Conservation (phyloP, 2,113 vertebrate species). For the Zosterops japonicus region DNA sequence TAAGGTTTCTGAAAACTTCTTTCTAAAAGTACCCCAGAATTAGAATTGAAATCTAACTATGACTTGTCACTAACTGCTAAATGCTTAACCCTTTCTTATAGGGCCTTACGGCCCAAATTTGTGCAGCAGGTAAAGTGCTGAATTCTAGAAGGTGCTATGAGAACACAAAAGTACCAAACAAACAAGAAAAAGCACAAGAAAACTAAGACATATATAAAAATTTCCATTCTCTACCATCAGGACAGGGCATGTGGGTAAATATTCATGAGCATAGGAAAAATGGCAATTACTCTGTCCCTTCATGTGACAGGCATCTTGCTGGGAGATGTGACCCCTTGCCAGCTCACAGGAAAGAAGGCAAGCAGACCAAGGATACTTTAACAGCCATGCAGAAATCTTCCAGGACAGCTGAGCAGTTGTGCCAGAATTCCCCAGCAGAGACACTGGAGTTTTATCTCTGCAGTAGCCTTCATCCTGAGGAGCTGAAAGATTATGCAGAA, state of each 20-base stretch:
- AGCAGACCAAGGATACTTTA: background rate
- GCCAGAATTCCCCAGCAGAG: background rate
- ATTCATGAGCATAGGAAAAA: background rate
- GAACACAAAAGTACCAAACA: background rate
- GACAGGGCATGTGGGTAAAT: background rate
- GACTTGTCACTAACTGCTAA: background rate
- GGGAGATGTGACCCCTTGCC: background rate
- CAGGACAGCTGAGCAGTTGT: background rate
- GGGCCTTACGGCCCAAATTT: background rate
- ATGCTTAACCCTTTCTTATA: background rate
- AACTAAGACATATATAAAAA: background rate
- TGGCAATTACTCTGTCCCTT: background rate
- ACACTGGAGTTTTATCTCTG: background rate
- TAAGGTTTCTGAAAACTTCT: background rate
- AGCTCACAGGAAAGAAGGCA: background rate
- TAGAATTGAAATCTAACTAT: background rate
- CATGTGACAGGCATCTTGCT: accelerated
- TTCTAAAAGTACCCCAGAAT: background rate
- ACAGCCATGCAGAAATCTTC: background rate
- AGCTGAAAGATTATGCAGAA: background rate
- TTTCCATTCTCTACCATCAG: background rate
- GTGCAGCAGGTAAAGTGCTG: background rate
- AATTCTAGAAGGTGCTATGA: background rate
- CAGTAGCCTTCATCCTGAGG: background rate
- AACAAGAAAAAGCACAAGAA: background rate